Base-by-base conservation (phyloP, 1,140 invertebrate genomes). In the Drosophila suzukii region DNA sequence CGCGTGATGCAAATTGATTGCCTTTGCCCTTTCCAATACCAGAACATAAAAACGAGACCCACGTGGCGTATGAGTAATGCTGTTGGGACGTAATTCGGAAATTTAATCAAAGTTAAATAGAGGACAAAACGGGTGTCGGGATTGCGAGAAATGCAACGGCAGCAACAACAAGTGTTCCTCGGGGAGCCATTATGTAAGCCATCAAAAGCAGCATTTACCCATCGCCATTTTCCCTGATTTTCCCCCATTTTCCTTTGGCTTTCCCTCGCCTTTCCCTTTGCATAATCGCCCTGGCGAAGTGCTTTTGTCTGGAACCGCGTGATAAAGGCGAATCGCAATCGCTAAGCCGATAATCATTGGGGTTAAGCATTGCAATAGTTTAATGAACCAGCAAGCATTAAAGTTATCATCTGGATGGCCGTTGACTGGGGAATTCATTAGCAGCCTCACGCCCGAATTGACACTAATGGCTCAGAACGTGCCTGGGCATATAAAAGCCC, bases 391-490 rank as follows among this genome's bases (percentile, higher is more conserved):
- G 44, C n/a, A 41, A 44, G 47, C 24, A 15, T 71, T 60, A 63
- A 60, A 73, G 66, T 61, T 67, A 71, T 79, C 77, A 72, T 63
- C 61, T 39, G 63, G 58, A 47, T 58, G 54, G 43, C 34, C 54
- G 27, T 30, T 27, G 43, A 13, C 30, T 34, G 55, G 24, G 41
- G 54, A 51, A 53, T 70, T 70, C 74, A 77, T 78, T 78, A 76
- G 51, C 24, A 56, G 50, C 30, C 50, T 27, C 47, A n/a, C 67
- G 50, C 57, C 62, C 27, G 46, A 67, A 83, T 67, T 75, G 68
- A 57, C 74, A 57, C 61, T 76, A 86, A 85, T 78, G 70, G 78
- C 74, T 54, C 27, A 24, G 63, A 57, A 85, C 77, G 74, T 85
- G 81, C 78, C 72, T 67, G 47, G 51, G 68, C 81, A 78, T 60